These are phyloP conservation scores for Adrianichthys oophorus DNA, from an alignment of 2,797 vertebrate species.

Conservation along the genomic window DNA sequence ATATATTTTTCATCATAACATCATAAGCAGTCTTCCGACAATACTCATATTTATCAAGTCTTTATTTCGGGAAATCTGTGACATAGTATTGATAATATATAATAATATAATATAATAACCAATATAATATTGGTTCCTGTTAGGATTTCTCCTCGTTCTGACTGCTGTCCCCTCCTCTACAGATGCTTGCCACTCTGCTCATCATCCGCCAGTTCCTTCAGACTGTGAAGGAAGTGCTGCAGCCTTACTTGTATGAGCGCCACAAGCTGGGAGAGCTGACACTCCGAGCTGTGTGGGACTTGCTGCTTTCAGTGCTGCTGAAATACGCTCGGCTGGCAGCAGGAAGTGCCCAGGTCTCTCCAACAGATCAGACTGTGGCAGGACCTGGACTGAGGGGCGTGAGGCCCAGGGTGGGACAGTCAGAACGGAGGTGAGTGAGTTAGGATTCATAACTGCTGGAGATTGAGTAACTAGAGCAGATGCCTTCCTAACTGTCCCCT, in stretches of 20 bases:
- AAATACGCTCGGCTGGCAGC: constrained; percentile 72
- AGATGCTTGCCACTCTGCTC: constrained; percentile 98
- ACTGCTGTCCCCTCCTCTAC: constrained; percentile 13
- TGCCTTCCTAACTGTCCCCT: constrained; percentile 12
- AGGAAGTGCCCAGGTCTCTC: constrained; percentile 70
- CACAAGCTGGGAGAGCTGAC: constrained; percentile 88
- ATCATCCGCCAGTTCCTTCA: constrained; percentile 96
- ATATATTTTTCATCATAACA: no score
- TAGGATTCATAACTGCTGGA: no score
- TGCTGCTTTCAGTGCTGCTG: constrained; percentile 79
- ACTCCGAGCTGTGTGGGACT: constrained; percentile 79
- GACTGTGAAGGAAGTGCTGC: constrained; percentile 92
- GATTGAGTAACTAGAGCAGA: no score
- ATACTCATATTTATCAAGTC: no score
- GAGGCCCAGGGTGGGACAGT: constrained; percentile 63
- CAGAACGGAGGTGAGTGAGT: constrained; percentile 62
- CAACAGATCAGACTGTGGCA: constrained; percentile 62
- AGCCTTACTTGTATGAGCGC: constrained; percentile 92
- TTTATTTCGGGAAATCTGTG: no score
- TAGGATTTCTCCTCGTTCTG: neutral
- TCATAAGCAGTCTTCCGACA: no score
- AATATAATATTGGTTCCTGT: no score
- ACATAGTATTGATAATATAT: no score
- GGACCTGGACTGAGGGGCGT: constrained; percentile 64
- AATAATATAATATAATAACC: no score